phyloP scores from a whole-genome alignment of 2,113 vertebrate genomes.

The Pachyramphus minor region DNA sequence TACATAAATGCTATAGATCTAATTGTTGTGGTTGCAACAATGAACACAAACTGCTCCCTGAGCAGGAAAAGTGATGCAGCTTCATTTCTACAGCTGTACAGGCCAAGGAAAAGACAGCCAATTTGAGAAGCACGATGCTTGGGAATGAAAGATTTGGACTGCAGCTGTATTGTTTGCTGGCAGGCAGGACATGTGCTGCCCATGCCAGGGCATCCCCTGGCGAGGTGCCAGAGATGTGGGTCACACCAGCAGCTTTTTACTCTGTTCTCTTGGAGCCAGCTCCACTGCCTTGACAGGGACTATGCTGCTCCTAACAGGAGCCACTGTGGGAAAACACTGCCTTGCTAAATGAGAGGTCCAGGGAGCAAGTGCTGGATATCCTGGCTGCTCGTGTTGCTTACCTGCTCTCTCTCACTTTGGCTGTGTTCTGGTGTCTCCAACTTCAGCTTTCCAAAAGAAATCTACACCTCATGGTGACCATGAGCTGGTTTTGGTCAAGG shows the following conservation, averaged over 20 bases:
- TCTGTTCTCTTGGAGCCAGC: background rate
- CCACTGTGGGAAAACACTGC: background rate
- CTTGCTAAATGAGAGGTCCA: background rate
- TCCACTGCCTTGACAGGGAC: background rate
- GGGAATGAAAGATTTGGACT: background rate
- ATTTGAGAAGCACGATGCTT: background rate
- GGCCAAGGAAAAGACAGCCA: background rate
- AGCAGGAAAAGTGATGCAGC: rapidly evolving
- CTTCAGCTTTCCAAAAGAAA: background rate
- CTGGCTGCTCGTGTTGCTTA: background rate
- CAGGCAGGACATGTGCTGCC: background rate
- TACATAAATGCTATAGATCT: background rate
- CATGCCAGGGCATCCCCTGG: conserved; percentile 5
- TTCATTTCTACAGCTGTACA: background rate
- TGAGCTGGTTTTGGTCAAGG: background rate
- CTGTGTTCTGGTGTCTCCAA: background rate
- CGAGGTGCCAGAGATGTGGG: rapidly evolving
- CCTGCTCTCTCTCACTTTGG: background rate
- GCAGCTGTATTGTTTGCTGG: background rate
- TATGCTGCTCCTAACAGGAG: background rate
- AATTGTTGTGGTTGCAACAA: background rate
- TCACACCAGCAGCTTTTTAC: background rate
- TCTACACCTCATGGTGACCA: background rate
- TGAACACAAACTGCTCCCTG: background rate
- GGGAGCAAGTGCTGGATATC: background rate